Evolutionary conservation across 2,113 vertebrate genomes (phyloP), one percentile per base, ranked within the genome.

Genomic region (Nannobrachium achirus): DNA sequence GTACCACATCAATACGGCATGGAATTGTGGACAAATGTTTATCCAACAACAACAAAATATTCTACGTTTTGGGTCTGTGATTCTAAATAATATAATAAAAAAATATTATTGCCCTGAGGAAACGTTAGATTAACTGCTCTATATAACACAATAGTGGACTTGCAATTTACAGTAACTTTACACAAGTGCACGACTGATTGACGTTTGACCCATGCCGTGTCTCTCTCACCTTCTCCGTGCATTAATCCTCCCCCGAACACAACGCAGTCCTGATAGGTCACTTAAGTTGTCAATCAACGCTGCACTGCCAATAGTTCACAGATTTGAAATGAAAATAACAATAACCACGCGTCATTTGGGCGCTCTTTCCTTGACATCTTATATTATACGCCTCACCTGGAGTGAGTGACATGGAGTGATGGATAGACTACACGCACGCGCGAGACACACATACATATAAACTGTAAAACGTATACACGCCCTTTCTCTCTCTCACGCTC

Each of bases 251-350:
- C 67, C 65, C 69, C 60, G 65, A 70, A 78, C 78, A 65, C 80
- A 89, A 86, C 84, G 82, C 71, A 73, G 80, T 81, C 78, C 71
- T 55, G 83, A 72, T 82, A 63, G n/a, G 82, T 86, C 88, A 86
- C 84, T 87, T 76, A 75, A 57, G 70, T 77, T 79, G 80, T 74
- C 89, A 84, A 82, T 86, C 87, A 82, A 60, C n/a, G 19, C n/a
- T 1, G 40, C 66, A 40, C 42, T 72, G 6, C 78, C 71, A 46
- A 80, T 80, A 84, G 80, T 88, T 88, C 76, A 60, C 6, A 25
- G 52, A 80, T 78, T 85, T 84, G 25, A 73, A 88, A 89, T 4
- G 87, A 89, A 85, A 84, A 88, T 82, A 87, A 82, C 84, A 89
- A 79, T 68, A 79, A 80, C 73, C 61, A 83, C 86, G 89, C 81